Percentiles rank a stretch among this genome's conserved stretches.
Evolutionary conservation across 2,113 vertebrate genomes (phyloP).

Genomic region (Anarhynchus alexandrinus): DNA sequence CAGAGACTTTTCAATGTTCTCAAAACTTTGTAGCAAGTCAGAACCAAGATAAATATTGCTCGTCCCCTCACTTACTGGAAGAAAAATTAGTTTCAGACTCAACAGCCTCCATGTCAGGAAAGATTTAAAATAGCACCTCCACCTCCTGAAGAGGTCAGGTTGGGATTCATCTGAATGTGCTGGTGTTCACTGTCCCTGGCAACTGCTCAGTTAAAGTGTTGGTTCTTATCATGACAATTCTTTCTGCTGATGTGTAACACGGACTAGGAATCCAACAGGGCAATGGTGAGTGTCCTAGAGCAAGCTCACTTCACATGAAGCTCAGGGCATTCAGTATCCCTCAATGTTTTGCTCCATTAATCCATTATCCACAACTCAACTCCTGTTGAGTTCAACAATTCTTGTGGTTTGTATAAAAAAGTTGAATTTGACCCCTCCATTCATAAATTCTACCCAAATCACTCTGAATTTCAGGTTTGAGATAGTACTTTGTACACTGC

Average conservation of each 20-base stretch:
- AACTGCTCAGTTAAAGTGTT: background rate
- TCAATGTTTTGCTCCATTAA: background rate
- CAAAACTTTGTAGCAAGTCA: background rate
- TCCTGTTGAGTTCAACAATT: background rate
- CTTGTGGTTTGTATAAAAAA: background rate
- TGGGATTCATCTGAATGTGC: background rate
- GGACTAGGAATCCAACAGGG: background rate
- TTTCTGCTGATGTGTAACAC: background rate
- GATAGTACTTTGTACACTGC: background rate
- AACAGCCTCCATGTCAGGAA: background rate
- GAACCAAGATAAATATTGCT: background rate
- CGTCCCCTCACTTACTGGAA: background rate
- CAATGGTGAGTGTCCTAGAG: background rate
- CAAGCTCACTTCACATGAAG: background rate
- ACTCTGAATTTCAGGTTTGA: background rate
- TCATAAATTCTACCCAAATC: background rate
- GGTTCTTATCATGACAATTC: background rate
- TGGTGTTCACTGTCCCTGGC: background rate
- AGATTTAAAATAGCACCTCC: background rate
- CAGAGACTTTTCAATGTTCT: background rate
- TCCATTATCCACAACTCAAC: background rate
- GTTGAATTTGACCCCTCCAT: background rate
- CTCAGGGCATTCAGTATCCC: background rate
- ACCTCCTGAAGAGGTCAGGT: background rate
- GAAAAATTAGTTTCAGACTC: background rate